Conservation (phyloP, 2,113 vertebrate species). For the Pygoscelis antarcticus region DNA sequence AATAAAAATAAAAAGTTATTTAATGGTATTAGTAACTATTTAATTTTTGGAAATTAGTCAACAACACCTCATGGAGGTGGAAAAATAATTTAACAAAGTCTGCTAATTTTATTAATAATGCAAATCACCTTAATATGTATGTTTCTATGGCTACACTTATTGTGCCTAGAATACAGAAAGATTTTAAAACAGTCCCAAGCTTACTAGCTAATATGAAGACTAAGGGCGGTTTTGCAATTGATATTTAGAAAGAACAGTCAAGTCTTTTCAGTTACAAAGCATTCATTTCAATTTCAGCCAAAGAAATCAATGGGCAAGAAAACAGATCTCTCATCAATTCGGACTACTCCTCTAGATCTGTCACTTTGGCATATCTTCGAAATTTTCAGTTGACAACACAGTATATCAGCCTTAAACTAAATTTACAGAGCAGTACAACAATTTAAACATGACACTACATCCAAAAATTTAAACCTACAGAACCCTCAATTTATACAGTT, state of each 20-base stretch:
- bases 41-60: not conserved
- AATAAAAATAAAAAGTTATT: not conserved
- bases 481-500: not conserved
- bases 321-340: not conserved
- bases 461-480: not conserved
- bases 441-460: not conserved
- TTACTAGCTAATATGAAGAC: constrained; percentile 29
- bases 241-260: constrained; percentile 48
- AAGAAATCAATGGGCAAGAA: constrained; percentile 8
- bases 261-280: constrained; percentile 20
- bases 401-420: not conserved
- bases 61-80: not conserved
- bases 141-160: constrained; percentile 44
- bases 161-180: constrained; percentile 1
- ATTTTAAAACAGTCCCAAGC: not conserved
- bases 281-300: not conserved
- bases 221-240: constrained; percentile 32
- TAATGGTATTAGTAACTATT: not conserved
- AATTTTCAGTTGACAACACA: not conserved
- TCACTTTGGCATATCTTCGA: not conserved
- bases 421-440: not conserved
- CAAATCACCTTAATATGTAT: constrained; percentile 18
- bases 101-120: constrained; percentile 18
- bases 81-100: not conserved
- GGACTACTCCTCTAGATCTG: not conserved